Percentiles rank a stretch among this genome's conserved stretches.
Evolutionary conservation across 2,888 invertebrate species (phyloP).

Genomic region (Noctua janthe): DNA sequence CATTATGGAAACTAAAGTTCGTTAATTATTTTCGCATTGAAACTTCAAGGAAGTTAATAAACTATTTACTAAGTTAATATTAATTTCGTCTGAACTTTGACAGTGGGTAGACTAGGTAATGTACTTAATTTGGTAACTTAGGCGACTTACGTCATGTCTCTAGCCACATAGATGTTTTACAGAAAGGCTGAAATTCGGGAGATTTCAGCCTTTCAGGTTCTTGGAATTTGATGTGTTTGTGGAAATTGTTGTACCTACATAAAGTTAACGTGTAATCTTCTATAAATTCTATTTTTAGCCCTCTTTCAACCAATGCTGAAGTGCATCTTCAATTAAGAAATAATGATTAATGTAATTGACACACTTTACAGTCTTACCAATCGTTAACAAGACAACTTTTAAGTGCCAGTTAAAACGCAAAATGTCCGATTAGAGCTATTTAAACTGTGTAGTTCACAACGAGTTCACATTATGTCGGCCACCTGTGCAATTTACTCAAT

Average conservation of each 20-base stretch:
- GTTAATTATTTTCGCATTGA: conserved; percentile 46
- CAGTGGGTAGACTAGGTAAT: conserved; percentile 4
- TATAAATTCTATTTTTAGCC: background rate
- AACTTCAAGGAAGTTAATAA: conserved; percentile 33
- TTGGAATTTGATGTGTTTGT: conserved; percentile 4
- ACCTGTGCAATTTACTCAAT: conserved; percentile 85
- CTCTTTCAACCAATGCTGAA: conserved; percentile 19
- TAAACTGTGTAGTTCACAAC: conserved; percentile 68
- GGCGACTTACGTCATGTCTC: background rate
- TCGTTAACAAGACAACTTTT: conserved; percentile 65
- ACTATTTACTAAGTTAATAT: conserved; percentile 28
- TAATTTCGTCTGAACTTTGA: conserved; percentile 35
- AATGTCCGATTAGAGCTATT: conserved; percentile 73
- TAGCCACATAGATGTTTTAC: background rate
- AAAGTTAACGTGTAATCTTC: background rate
- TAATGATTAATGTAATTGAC: conserved; percentile 43
- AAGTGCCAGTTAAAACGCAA: conserved; percentile 73
- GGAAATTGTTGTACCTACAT: background rate
- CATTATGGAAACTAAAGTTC: conserved; percentile 27
- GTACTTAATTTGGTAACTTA: conserved; percentile 2
- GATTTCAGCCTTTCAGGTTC: no score
- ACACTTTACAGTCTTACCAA: conserved; percentile 40
- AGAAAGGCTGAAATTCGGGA: background rate
- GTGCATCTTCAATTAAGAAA: conserved; percentile 41
- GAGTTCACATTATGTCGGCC: conserved; percentile 74